Evolutionary conservation across 2,113 vertebrate species (phyloP).

Genomic region (Bubo scandiacus): DNA sequence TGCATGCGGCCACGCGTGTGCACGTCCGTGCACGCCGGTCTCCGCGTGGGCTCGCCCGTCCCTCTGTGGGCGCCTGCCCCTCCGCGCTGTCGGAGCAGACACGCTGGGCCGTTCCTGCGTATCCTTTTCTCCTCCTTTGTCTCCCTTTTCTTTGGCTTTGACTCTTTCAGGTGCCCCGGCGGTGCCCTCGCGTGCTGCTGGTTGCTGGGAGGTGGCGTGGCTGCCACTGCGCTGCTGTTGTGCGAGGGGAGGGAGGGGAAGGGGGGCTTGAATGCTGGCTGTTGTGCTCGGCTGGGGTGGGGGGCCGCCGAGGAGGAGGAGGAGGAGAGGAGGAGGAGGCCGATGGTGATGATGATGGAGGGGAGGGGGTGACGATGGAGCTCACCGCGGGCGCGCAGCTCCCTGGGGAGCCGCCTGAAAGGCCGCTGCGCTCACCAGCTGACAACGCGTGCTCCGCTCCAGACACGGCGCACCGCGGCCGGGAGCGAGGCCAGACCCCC

Average conservation of each 20-base stretch:
- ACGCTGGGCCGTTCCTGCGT: neutral
- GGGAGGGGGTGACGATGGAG: conserved; percentile 64
- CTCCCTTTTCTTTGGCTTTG: conserved; percentile 2
- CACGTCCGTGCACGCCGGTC: neutral
- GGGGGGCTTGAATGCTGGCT: conserved; percentile 56
- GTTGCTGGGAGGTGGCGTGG: conserved; percentile 71
- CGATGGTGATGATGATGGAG: conserved; percentile 41
- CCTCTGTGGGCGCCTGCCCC: neutral
- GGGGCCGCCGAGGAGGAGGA: conserved; percentile 40
- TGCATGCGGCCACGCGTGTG: neutral
- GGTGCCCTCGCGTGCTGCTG: conserved; percentile 64
- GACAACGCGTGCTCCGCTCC: conserved; percentile 93
- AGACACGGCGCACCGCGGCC: conserved; percentile 87
- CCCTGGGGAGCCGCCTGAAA: conserved; percentile 86
- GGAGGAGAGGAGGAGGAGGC: conserved; percentile 47
- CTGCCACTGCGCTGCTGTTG: conserved; percentile 72
- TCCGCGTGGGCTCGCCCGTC: neutral
- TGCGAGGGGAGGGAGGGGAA: conserved; percentile 54
- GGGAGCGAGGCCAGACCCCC: conserved; percentile 72
- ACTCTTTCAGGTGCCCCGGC: conserved; percentile 58
- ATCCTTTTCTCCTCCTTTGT: neutral
- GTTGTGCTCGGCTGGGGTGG: conserved; percentile 56
- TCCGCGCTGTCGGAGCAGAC: neutral
- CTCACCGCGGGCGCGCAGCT: conserved; percentile 73
- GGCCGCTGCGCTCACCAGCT: conserved; percentile 95